Evolutionary conservation across 2,888 invertebrate genomes (phyloP), one percentile per base, ranked within the genome.

Genomic region (Chydorus sphaericus): DNA sequence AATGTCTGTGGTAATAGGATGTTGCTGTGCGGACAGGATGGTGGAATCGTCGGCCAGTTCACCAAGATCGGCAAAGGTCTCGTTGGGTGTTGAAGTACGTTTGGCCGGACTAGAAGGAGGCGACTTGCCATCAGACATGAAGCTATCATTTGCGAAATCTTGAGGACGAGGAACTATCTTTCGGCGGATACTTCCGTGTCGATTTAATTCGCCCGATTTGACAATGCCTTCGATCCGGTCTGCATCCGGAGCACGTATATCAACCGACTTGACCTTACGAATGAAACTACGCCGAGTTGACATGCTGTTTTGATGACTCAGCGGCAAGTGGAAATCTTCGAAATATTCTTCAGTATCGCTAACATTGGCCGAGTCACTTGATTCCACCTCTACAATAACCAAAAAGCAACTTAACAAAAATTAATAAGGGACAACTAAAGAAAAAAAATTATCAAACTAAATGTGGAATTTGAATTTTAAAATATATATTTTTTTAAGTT

Each of bases 281-380:
- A 66, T 58, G 54, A 66, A 66, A 16, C 66, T 66, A 37, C 61
- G 61, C 53, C 65, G 65, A 36, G 66, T 60, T 37, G 63, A 63
- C 63, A 66, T 65, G 20, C 65, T 65, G 57, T 63, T 63, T 59
- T 66, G 65, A 60, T 66, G 64, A n/a, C 64, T 65, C 53, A 63
- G 57, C 1, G 66, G 66, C 39, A 66, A 62, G 44, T 62, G 64
- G 57, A 62, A 66, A 39, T 66, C 66, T 58, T 66, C 66, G 53
- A 64, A 62, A 58, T 66, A 66, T 54, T 66, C 66, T 51, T 66
- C 66, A 29, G 62, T 56, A 10, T 57, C 62, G 54, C 55, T 55
- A 20, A 29, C 50, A 39, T 36, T 30, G 23, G 29, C 55, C 6
- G 52, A 38, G 18, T 54, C 39, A 10, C 38, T 30, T 5, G 30